Evolutionary conservation across 2,888 invertebrate species (phyloP), one percentile per base, ranked within the genome.

Genomic region (Vanessa cardui): DNA sequence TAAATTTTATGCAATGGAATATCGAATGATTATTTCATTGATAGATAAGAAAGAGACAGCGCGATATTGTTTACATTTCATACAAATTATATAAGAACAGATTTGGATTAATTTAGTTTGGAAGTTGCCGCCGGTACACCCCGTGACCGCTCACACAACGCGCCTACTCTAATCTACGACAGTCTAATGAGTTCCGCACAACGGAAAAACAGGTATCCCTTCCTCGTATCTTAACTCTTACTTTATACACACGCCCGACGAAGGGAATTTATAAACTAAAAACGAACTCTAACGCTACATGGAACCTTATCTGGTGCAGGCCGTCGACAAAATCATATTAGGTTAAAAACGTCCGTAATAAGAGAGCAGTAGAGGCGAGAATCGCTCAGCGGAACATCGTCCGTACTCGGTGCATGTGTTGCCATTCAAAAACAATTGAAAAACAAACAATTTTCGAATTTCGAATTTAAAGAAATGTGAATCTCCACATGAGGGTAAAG

Each of bases 131-230:
- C 62, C 77, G 82, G 81, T 81, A 83, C 85, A 85, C 78, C 83
- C 78, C 80, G 75, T 77, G 73, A 84, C 84, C 86, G 87, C 86
- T 88, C 89, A 79, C 87, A 89, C 88, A 86, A 83, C 84, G 80
- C 83, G 81, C 80, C 89, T 91, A 90, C 72, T 83, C 88, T 91
- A 91, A 79, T 79, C 89, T 92, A 92, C 82, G 87, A 91, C 92
- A 92, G 92, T 92, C 92, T 91, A 92, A 89, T 80, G 78, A 84
- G 65, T 91, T 89, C 92, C 92, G 91, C 83, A 92, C 91, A 91
- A 92, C 92, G 92, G 92, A 92, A 92, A 91, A 90, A 86, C 83
- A 82, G 78, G 78, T 80, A 83, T 83, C 90, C 89, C 90, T 84
- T 79, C 84, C 86, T 79, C 76, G 74, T 76, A 81, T 75, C 86